Base-by-base conservation (phyloP, 2,797 vertebrate species). In the Aselliscus stoliczkanus region DNA sequence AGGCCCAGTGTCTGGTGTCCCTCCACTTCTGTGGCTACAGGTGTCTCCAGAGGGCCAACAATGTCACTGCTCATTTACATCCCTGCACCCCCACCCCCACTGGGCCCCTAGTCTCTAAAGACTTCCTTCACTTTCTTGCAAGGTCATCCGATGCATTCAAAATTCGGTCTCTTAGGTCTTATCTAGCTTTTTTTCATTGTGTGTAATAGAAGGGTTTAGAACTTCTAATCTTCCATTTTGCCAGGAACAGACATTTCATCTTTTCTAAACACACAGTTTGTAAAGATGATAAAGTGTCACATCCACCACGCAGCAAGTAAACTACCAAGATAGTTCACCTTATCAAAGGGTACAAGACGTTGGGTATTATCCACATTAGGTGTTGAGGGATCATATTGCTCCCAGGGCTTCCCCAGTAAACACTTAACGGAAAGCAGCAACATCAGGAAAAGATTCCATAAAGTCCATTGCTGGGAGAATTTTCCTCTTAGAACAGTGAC, bases 381-480 rank as follows among this genome's bases (percentile, higher is more conserved):
- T 91, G 52, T 52, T 70, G 42, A 65, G 77, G 83, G 54, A 64
- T 93, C 88, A 88, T 39, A 88, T 58, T 37, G 65, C 96, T 91
- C 83, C 18, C 9, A 23, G 60, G 58, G 4, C 58, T 88, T 96
- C 14, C 21, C 82, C 83, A 65, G 37, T 80, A 80, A 87, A 88
- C 60, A 67, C 62, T 44, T 37, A 67, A 50, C 88, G 29, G 72
- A 42, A 90, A 88, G 88, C 42, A 5, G 9, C 58, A 58, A 52
- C 58, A 58, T 84, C 47, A 3, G 44, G 23, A 37, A 31, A 80
- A 91, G 67, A 69, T 75, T 64, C 81, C 86, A 34, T 20, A 77
- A 73, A 88, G 39, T 29, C 50, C 70, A 60, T 87, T 79, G 58
- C 86, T 84, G 29, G 39, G 77, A 85, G 83, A 80, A 81, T 88